Evolutionary conservation across 2,113 vertebrate genomes (phyloP), one percentile per base, ranked within the genome.

Genomic region (Chlorodrepanis virens): DNA sequence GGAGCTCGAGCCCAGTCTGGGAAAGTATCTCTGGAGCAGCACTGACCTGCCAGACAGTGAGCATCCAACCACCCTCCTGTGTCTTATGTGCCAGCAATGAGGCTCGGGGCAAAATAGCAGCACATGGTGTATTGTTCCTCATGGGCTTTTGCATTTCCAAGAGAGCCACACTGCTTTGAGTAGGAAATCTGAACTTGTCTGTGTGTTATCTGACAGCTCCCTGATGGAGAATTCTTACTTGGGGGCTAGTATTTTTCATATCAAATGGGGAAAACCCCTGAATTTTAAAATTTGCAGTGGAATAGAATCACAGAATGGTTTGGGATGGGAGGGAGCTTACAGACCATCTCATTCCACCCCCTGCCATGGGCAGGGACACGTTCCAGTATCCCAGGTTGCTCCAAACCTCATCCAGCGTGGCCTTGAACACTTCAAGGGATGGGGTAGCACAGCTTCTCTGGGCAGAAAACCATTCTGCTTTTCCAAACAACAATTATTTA

Each of bases 201-300:
- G 10, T 59, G 28, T 53, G 10, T 40, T 28, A 18, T 31, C 44
- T 60, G 44, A 37, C 33, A n/a, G 42, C 35, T 89, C 18, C 33
- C 45, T 18, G 67, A 35, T 27, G 39, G 65, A 52, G 56, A 75
- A 82, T 78, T 90, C 42, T 53, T 42, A 14, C n/a, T 40, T 23
- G 9, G n/a, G 27, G 42, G 35, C 50, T 89, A 87, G 17, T n/a
- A 23, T 9, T 69, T 72, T 64, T 44, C 35, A 1, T 64, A 18
- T 44, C 45, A 84, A 69, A 44, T 42, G 8, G 47, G 20, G 12
- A 16, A 65, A 2, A 0, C 0, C 0, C 22, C 17, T 8, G 6
- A 12, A 19, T 69, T 87, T 57, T 81, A 31, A 80, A 65, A 49
- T 61, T 18, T 84, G 72, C 33, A 16, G 50, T 53, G 65, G 20